These are phyloP conservation scores for Arenaria interpres DNA, from an alignment of 2,113 vertebrate species.

Conservation along the genomic window DNA sequence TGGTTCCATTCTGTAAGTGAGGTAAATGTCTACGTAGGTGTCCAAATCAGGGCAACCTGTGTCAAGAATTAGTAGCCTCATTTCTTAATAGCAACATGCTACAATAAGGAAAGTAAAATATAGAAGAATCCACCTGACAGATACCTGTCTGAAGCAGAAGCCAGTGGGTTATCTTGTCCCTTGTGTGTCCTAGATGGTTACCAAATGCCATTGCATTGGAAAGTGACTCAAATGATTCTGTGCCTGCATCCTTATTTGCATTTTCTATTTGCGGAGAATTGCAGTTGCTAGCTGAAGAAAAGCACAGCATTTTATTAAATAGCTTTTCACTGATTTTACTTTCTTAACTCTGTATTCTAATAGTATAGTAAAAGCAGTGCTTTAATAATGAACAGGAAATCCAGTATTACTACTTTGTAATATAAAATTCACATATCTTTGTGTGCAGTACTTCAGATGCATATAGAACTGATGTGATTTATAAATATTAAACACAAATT, in stretches of 20 bases:
- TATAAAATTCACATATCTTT: background rate
- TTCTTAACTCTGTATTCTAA: background rate
- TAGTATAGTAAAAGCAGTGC: background rate
- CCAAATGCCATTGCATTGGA: background rate
- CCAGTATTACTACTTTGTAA: background rate
- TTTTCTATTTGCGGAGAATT: background rate
- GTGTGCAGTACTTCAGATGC: background rate
- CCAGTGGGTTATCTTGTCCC: background rate
- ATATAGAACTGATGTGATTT: background rate
- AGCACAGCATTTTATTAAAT: background rate
- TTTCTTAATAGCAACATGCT: background rate
- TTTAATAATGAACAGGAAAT: background rate
- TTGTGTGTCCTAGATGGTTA: background rate
- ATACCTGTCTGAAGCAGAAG: background rate
- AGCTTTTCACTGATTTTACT: background rate
- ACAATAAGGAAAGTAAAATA: background rate
- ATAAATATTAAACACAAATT: background rate
- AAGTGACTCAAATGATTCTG: background rate
- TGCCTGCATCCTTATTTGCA: background rate
- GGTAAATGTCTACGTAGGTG: accelerated
- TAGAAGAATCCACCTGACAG: background rate
- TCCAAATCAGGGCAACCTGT: background rate
- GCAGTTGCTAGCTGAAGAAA: background rate
- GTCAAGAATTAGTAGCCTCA: background rate
- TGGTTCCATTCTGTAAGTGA: accelerated